phyloP scores from a whole-genome alignment of 2,888 invertebrate genomes.

The Disparrhopalites patrizii region DNA sequence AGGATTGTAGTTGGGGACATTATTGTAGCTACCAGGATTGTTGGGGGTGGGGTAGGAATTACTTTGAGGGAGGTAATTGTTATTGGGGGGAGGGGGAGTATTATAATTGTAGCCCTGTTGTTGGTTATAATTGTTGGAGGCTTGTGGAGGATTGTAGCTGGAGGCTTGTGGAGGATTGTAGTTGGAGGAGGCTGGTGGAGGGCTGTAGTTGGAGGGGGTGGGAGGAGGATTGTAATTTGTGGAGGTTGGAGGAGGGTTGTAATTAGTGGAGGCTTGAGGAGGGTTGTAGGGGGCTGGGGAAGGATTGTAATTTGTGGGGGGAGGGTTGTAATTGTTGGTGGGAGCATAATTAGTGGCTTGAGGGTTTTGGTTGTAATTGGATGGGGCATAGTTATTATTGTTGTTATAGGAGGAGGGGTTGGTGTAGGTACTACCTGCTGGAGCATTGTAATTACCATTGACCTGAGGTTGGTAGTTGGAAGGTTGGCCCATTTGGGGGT shows the following conservation, averaged over 20 bases:
- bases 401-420: constrained; percentile 4
- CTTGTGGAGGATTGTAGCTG: neutral
- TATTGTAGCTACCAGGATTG: neutral
- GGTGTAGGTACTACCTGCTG: too few relatives aligned
- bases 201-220: neutral
- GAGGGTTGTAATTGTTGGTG: neutral
- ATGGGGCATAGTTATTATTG: constrained; percentile 1
- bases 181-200: neutral
- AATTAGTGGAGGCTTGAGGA: neutral
- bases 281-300: constrained; percentile 2
- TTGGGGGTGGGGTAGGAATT: too few relatives aligned
- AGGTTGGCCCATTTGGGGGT: too few relatives aligned
- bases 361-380: too few relatives aligned
- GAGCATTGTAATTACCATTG: too few relatives aligned
- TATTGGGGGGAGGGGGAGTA: neutral
- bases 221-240: neutral
- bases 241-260: neutral
- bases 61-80: constrained; percentile 10
- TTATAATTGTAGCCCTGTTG: neutral
- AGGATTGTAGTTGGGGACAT: neutral
- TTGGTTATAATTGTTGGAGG: neutral
- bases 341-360: too few relatives aligned
- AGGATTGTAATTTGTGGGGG: constrained; percentile 8
- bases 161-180: neutral
- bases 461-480: too few relatives aligned